These are phyloP conservation scores for Epinephelus cyanopodus DNA, from an alignment of 2,113 vertebrate genomes.

Conservation along the genomic window DNA sequence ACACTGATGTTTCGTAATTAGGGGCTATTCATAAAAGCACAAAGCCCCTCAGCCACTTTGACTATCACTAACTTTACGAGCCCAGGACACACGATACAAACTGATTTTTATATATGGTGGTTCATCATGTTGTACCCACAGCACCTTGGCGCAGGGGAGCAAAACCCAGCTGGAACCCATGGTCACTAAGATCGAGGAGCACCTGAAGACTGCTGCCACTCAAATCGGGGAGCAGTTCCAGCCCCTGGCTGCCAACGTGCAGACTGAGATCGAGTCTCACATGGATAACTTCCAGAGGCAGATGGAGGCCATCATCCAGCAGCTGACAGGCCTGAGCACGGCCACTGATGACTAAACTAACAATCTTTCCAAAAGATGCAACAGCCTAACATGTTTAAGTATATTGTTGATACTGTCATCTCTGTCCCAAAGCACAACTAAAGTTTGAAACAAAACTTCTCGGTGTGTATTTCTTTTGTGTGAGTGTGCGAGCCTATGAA, in stretches of 20 bases:
- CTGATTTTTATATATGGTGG: too few relatives aligned
- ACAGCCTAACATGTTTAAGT: constrained; percentile 34
- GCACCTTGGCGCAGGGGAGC: constrained; percentile 64
- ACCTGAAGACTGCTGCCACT: constrained; percentile 42
- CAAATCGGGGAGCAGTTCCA: constrained; percentile 59
- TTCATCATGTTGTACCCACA: constrained; percentile 26
- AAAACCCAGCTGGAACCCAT: constrained; percentile 70
- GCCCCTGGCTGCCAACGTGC: constrained; percentile 59
- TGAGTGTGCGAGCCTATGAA: not conserved
- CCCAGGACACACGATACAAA: not conserved
- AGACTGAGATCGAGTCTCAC: constrained; percentile 58
- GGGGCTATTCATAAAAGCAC: too few relatives aligned
- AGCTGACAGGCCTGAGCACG: constrained; percentile 41
- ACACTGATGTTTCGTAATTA: too few relatives aligned
- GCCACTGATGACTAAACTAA: constrained; percentile 49
- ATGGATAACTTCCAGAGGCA: constrained; percentile 39
- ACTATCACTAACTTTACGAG: too few relatives aligned
- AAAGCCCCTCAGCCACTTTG: too few relatives aligned
- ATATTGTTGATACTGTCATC: constrained; percentile 13
- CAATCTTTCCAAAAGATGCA: not conserved
- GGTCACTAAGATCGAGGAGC: constrained; percentile 58
- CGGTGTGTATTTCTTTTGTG: not conserved
- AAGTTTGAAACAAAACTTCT: constrained; percentile 40
- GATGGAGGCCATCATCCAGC: constrained; percentile 55
- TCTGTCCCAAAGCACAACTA: constrained; percentile 44